Evolutionary conservation across 2,888 invertebrate species (phyloP).

Genomic region (Pherbina coryleti): DNA sequence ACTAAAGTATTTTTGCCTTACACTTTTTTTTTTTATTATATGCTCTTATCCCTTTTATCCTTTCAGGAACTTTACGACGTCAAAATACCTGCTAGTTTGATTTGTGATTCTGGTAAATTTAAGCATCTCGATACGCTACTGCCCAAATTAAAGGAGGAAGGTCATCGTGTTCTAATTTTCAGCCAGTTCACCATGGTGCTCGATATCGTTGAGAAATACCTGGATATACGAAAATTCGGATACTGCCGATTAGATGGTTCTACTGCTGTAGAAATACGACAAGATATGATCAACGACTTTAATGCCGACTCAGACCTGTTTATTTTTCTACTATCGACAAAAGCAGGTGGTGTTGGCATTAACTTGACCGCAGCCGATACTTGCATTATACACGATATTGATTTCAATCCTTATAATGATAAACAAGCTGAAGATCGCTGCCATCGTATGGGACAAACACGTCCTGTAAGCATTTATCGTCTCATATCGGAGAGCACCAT

Average conservation of each 20-base stretch:
- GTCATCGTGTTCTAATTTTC: conserved; percentile 90
- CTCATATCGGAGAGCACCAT: conserved; percentile 88
- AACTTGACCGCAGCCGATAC: conserved; percentile 95
- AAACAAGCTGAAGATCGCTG: conserved; percentile 96
- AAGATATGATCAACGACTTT: conserved; percentile 90
- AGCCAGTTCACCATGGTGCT: conserved; percentile 97
- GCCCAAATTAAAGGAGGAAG: conserved; percentile 78
- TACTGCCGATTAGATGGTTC: conserved; percentile 90
- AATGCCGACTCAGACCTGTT: conserved; percentile 84
- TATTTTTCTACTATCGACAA: conserved; percentile 91
- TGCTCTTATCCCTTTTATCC: conserved; percentile 16
- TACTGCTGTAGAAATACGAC: conserved; percentile 88
- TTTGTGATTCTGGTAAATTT: conserved; percentile 91
- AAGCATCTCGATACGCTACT: conserved; percentile 82
- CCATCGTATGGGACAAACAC: conserved; percentile 82
- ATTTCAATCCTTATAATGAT: conserved; percentile 98
- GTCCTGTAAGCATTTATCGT: conserved; percentile 88
- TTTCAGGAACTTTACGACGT: conserved; percentile 75
- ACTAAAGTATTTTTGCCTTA: not conserved
- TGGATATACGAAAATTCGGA: conserved; percentile 78
- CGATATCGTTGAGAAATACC: conserved; percentile 91
- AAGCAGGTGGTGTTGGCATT: conserved; percentile 95
- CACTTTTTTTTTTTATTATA: not conserved
- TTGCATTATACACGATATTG: conserved; percentile 96
- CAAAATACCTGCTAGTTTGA: conserved; percentile 77